Conservation (phyloP, 2,888 invertebrate genomes). For the Nematopogon swammerdamellus region DNA sequence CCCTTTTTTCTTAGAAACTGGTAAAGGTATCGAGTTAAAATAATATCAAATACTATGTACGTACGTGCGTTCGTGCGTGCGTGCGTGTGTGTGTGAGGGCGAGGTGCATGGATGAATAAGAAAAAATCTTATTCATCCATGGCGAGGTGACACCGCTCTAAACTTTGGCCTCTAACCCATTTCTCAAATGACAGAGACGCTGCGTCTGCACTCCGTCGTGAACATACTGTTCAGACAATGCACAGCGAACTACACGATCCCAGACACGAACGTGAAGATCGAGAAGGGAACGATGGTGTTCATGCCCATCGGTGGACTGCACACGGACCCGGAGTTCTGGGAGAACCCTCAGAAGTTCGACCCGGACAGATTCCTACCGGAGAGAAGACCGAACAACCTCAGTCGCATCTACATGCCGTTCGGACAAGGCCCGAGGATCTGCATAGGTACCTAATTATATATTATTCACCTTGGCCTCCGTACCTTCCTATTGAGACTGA, state of each 20-base stretch:
- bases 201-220: slow-evolving; percentile 35
- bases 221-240: slow-evolving; percentile 22
- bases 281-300: slow-evolving; percentile 16
- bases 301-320: slow-evolving; percentile 18
- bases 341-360: slow-evolving; percentile 20
- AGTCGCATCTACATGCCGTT: slow-evolving; percentile 12
- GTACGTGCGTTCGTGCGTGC: too few species aligned
- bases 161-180: too few species aligned
- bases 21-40: too few species aligned
- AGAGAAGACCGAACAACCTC: slow-evolving; percentile 3
- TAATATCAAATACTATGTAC: too few species aligned
- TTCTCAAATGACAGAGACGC: slow-evolving; percentile 37
- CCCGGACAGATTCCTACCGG: slow-evolving; percentile 20
- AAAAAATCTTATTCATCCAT: too few species aligned
- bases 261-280: slow-evolving; percentile 12
- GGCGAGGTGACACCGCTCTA: too few species aligned
- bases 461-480: too few species aligned
- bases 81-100: too few species aligned
- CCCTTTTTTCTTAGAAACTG: too few species aligned
- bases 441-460: too few species aligned
- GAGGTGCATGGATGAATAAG: too few species aligned
- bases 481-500: too few species aligned
- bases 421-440: neutral
- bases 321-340: slow-evolving; percentile 20
- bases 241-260: slow-evolving; percentile 12